These are phyloP conservation scores for Rhopalosiphum maidis DNA, from an alignment of 1,140 invertebrate genomes.

Conservation along the genomic window DNA sequence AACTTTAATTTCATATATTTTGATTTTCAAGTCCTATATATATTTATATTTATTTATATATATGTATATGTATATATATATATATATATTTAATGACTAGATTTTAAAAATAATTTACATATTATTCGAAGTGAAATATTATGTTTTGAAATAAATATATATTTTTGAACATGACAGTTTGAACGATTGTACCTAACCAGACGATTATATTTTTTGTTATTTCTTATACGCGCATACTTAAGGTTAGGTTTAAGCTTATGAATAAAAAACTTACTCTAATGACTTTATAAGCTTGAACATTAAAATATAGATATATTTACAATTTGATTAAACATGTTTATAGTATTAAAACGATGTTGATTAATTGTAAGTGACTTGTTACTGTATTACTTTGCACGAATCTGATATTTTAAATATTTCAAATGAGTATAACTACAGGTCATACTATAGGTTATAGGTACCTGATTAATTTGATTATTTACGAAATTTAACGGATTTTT, in stretches of 20 bases:
- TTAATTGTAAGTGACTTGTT: not conserved
- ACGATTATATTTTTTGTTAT: not conserved
- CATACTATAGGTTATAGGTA: too few relatives aligned
- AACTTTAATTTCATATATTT: not conserved
- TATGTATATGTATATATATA: too few relatives aligned
- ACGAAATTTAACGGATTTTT: not conserved
- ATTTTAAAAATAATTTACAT: not conserved
- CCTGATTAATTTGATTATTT: not conserved
- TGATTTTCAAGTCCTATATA: too few relatives aligned
- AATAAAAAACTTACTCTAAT: not conserved
- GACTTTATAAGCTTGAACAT: not conserved
- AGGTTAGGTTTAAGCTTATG: not conserved
- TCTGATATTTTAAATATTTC: not conserved
- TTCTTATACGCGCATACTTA: not conserved
- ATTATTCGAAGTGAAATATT: not conserved
- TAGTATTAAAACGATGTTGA: not conserved
- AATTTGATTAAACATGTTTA: not conserved
- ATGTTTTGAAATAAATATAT: not conserved
- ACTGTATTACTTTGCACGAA: not conserved
- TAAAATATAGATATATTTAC: not conserved
- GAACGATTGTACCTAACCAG: not conserved
- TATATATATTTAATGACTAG: not conserved
- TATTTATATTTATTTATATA: too few relatives aligned
- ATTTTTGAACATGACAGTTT: too few relatives aligned
- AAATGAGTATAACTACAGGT: not conserved